These are phyloP conservation scores for Embidobia sp. DNA, from an alignment of 2,888 invertebrate genomes.

Conservation along the genomic window DNA sequence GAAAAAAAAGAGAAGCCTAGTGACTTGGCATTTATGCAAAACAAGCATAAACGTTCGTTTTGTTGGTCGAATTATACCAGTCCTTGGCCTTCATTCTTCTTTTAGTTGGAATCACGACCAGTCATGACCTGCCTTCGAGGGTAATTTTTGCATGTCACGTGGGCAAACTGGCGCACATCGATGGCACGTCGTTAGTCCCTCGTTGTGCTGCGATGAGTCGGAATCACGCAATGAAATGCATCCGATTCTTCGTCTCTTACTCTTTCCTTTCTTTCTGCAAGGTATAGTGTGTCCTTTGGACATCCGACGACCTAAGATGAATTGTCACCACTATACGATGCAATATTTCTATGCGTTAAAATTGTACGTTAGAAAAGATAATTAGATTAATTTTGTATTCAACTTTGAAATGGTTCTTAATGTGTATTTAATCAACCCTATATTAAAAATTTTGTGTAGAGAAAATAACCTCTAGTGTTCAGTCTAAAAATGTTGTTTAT, in stretches of 20 bases:
- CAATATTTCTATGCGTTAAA: slow-evolving; percentile 15
- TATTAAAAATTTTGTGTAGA: too few species aligned
- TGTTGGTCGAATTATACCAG: slow-evolving; percentile 78
- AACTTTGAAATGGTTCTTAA: too few species aligned
- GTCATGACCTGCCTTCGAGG: slow-evolving; percentile 71
- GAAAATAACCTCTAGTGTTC: too few species aligned
- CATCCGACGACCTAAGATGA: slow-evolving; percentile 45
- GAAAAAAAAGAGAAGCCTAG: slow-evolving; percentile 61
- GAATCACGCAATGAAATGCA: slow-evolving; percentile 74
- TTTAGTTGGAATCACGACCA: slow-evolving; percentile 70
- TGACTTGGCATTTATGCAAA: slow-evolving; percentile 79
- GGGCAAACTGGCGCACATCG: slow-evolving; percentile 78
- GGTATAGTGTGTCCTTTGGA: slow-evolving; percentile 13
- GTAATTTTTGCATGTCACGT: slow-evolving; percentile 80
- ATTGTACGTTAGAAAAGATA: slow-evolving; percentile 6
- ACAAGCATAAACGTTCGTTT: slow-evolving; percentile 78
- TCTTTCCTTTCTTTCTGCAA: slow-evolving; percentile 26
- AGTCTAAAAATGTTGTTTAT: too few species aligned
- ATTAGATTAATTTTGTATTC: not conserved
- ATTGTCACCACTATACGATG: slow-evolving; percentile 45
- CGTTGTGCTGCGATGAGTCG: slow-evolving; percentile 72
- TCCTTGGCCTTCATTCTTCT: slow-evolving; percentile 62
- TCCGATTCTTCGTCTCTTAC: slow-evolving; percentile 50
- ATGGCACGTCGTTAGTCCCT: slow-evolving; percentile 77
- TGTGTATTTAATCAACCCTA: too few species aligned